Conservation (phyloP, 2,113 vertebrate species). For the Circaetus cinerascens region DNA sequence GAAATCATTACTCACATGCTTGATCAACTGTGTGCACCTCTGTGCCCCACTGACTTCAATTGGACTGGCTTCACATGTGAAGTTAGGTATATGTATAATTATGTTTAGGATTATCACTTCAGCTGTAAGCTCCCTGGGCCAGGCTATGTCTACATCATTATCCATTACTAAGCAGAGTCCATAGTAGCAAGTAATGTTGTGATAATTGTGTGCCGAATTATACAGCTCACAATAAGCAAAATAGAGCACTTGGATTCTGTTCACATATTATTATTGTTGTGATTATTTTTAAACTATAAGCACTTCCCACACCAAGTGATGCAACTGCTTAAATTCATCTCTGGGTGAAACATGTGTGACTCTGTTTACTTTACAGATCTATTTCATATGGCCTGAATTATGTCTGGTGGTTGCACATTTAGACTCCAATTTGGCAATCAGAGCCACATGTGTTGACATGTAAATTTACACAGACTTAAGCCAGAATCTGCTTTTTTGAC, state of each 20-base stretch:
- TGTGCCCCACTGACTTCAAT: background rate
- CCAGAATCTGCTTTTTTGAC: background rate
- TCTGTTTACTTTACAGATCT: background rate
- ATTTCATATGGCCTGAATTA: background rate
- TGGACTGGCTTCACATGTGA: background rate
- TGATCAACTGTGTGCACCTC: background rate
- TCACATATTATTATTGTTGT: background rate
- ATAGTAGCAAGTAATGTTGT: background rate
- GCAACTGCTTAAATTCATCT: background rate
- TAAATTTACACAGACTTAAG: constrained; percentile 12
- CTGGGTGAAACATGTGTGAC: background rate
- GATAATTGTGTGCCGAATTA: background rate
- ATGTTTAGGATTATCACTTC: background rate
- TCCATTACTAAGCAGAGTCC: background rate
- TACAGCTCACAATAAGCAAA: background rate
- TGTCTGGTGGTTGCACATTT: background rate
- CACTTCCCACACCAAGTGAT: background rate
- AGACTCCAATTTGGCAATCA: background rate
- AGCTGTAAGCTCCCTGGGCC: background rate
- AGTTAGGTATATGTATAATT: background rate
- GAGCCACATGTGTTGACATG: background rate
- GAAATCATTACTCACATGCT: background rate
- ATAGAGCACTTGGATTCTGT: background rate
- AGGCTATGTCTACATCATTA: background rate
- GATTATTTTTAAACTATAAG: background rate